Evolutionary conservation across 2,797 vertebrate species (phyloP).

Genomic region (Neostethus bicornis): DNA sequence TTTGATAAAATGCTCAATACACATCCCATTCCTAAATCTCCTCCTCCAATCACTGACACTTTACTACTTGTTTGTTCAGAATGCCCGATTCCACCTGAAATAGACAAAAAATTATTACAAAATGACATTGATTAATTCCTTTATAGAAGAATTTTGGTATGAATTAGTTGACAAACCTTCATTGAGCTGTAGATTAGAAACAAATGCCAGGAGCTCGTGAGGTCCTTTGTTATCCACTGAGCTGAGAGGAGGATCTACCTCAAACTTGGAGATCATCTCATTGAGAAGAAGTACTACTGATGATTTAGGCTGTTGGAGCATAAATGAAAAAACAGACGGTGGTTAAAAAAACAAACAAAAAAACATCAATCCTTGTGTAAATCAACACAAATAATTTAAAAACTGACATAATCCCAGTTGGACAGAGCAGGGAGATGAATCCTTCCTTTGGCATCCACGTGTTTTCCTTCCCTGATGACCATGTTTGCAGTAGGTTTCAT

Average conservation of each 20-base stretch:
- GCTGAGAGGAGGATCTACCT: slow-evolving; percentile 89
- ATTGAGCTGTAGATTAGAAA: slow-evolving; percentile 83
- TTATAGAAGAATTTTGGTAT: not conserved
- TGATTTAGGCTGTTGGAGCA: slow-evolving; percentile 86
- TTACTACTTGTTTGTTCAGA: slow-evolving; percentile 74
- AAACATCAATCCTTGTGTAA: no score
- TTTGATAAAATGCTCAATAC: slow-evolving; percentile 91
- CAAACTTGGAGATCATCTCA: slow-evolving; percentile 93
- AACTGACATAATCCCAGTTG: slow-evolving; percentile 92
- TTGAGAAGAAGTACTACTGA: slow-evolving; percentile 83
- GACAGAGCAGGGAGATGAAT: slow-evolving; percentile 90
- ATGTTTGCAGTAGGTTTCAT: slow-evolving; percentile 90
- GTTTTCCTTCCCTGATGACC: slow-evolving; percentile 90
- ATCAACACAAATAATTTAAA: not conserved
- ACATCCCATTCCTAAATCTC: slow-evolving; percentile 91
- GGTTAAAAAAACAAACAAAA: not conserved
- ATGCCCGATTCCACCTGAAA: slow-evolving; percentile 65
- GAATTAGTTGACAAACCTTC: slow-evolving; percentile 76
- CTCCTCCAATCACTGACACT: slow-evolving; percentile 91
- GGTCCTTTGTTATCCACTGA: slow-evolving; percentile 79
- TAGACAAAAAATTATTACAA: not conserved
- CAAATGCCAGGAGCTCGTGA: slow-evolving; percentile 85
- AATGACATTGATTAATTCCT: not conserved
- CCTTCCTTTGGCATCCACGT: slow-evolving; percentile 88
- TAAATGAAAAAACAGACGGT: not conserved